These are phyloP conservation scores for Choristoneura fumiferana DNA, from an alignment of 1,140 invertebrate species.

Conservation along the genomic window DNA sequence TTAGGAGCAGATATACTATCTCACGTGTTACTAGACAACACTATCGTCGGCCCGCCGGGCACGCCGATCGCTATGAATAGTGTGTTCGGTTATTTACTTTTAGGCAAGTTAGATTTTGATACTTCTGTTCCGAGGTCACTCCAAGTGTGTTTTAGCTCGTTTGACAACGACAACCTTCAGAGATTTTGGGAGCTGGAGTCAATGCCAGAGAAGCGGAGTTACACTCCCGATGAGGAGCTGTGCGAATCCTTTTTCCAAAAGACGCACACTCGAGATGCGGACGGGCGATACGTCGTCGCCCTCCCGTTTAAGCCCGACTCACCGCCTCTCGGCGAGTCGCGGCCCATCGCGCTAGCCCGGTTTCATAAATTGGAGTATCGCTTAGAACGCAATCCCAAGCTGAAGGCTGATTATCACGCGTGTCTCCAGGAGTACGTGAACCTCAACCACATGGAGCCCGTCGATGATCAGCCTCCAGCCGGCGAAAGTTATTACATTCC, in stretches of 20 bases:
- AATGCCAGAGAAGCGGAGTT: background rate
- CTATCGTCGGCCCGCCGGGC: conserved; percentile 11
- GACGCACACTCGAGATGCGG: background rate
- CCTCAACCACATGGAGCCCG: conserved; percentile 14
- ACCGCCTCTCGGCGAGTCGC: conserved; percentile 18
- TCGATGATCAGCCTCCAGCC: background rate
- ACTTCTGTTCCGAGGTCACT: too few relatives aligned
- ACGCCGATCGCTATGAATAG: conserved; percentile 16
- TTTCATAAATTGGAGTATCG: background rate
- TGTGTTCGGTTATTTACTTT: conserved; percentile 20
- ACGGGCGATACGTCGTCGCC: conserved; percentile 1
- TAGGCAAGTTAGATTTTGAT: conserved; percentile 15
- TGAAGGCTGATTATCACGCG: background rate
- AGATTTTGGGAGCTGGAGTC: conserved; percentile 21
- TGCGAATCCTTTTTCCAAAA: conserved; percentile 17
- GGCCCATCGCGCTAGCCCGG: background rate
- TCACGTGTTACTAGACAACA: conserved; percentile 12
- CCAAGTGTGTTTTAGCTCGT: too few relatives aligned
- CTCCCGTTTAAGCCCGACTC: background rate
- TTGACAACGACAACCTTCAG: background rate
- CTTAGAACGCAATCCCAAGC: background rate
- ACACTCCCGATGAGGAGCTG: background rate
- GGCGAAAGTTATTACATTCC: conserved; percentile 7
- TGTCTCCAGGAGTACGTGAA: conserved; percentile 19
- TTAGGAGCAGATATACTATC: conserved; percentile 20